Conservation (phyloP, 2,797 vertebrate genomes). For the Sebastes hubbsi region DNA sequence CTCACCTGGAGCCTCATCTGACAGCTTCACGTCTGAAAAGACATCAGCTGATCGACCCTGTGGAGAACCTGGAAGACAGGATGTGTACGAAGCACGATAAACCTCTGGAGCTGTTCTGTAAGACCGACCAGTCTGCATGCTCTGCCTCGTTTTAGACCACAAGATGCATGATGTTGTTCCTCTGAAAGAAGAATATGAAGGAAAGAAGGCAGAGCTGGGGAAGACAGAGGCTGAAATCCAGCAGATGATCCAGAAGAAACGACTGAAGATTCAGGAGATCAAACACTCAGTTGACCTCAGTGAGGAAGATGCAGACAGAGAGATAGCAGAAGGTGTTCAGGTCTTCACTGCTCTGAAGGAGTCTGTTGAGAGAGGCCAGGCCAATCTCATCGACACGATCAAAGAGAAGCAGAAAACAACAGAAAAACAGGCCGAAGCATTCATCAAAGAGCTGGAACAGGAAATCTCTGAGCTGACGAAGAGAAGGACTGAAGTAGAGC, state of each 20-base stretch:
- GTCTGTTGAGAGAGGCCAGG: not conserved
- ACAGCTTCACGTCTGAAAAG: not conserved
- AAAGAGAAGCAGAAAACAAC: not conserved
- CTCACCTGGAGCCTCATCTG: conserved; percentile 14
- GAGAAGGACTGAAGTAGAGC: not conserved
- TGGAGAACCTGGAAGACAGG: not conserved
- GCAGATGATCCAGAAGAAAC: not conserved
- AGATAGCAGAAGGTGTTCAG: not conserved
- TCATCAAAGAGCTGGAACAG: conserved; percentile 6
- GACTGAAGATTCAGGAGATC: not conserved
- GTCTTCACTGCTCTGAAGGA: not conserved
- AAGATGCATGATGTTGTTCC: not conserved
- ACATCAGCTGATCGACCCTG: conserved; percentile 16
- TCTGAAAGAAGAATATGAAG: not conserved
- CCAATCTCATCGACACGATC: not conserved
- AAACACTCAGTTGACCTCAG: not conserved
- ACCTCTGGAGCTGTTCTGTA: conserved; percentile 26
- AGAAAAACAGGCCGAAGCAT: not conserved
- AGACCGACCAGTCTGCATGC: conserved; percentile 7
- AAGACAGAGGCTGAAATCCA: not conserved
- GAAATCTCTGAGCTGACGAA: conserved; percentile 7
- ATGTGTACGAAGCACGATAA: conserved; percentile 10
- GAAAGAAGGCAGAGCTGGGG: not conserved
- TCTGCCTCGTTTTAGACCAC: not conserved
- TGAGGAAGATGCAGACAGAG: not conserved